phyloP scores from a whole-genome alignment of 2,113 vertebrate species.

The Acanthochromis polyacanthus region DNA sequence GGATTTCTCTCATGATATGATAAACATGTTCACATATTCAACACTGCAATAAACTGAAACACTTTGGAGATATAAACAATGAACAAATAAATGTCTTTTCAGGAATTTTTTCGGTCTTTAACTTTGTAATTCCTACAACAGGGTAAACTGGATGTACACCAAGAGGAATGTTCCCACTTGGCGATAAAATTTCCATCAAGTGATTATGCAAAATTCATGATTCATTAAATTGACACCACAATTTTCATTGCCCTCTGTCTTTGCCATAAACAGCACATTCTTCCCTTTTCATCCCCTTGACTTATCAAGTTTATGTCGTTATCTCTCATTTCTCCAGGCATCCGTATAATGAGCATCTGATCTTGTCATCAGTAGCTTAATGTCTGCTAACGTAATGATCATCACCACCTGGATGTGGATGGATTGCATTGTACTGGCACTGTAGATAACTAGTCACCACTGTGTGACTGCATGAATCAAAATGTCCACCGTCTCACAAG shows the following conservation, averaged over 20 bases:
- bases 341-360: slow-evolving; percentile 38
- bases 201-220: slow-evolving; percentile 58
- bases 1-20: neutral
- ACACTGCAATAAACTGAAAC: slow-evolving; percentile 1
- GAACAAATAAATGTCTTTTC: slow-evolving; percentile 19
- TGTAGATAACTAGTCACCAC: slow-evolving; percentile 34
- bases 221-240: slow-evolving; percentile 51
- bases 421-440: slow-evolving; percentile 17
- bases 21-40: slow-evolving; percentile 15
- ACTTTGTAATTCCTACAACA: slow-evolving; percentile 31
- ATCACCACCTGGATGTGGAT: slow-evolving; percentile 38
- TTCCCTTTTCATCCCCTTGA: slow-evolving; percentile 28
- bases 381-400: slow-evolving; percentile 33
- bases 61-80: slow-evolving; percentile 1
- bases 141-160: slow-evolving; percentile 43
- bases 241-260: slow-evolving; percentile 41
- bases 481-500: slow-evolving; percentile 2
- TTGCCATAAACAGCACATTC: slow-evolving; percentile 46
- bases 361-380: slow-evolving; percentile 43
- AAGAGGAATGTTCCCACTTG: slow-evolving; percentile 34
- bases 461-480: slow-evolving; percentile 5
- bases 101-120: slow-evolving; percentile 5
- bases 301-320: slow-evolving; percentile 30
- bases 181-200: slow-evolving; percentile 45
- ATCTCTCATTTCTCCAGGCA: slow-evolving; percentile 40